Evolutionary conservation across 2,797 vertebrate genomes (phyloP), one percentile per base, ranked within the genome.

Genomic region (Sternotherus odoratus): DNA sequence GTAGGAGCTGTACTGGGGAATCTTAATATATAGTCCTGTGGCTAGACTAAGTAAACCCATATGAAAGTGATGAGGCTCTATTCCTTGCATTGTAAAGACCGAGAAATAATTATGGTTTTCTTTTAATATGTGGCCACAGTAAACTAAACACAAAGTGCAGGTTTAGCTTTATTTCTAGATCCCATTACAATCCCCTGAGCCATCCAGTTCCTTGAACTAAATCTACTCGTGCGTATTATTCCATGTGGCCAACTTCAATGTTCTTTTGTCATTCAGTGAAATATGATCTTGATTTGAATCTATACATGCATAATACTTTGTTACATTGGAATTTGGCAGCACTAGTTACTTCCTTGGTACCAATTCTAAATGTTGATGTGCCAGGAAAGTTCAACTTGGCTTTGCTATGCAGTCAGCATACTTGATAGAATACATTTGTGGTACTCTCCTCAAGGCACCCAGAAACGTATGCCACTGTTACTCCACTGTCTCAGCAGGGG

Each of bases 51-150:
- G 11, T 82, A 91, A 82, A 78, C 57, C 6, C 2, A 5, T 12
- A 36, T 80, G 26, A 74, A 46, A 26, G 72, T 66, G 39, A 54
- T 85, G 3, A 21, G 1, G 54, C 5, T 3, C n/a, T 81, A 81
- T 56, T 12, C 23, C 79, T 91, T 87, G 24, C 13, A 28, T 43
- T 74, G 24, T 46, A 26, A 72, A 63, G 39, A 43, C 6, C 19
- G 19, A n/a, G 21, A 43, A 72, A 24, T 72, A 46, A 43, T 28
- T 74, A 24, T 8, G 24, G 10, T 43, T 46, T 74, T 74, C 17
- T 82, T 83, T 15, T 1, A 5, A 1, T 8, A 9, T 6, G 1
- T 3, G 46, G 5, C 12, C 80, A 28, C 1, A 39, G 5, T n/a
- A 48, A 2, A 6, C 26, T 77, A 69, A 82, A 75, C 16, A 54